Percentiles rank a stretch among this genome's conserved stretches.
phyloP scores from a whole-genome alignment of 2,888 invertebrate species.

The Conchocele bisecta region DNA sequence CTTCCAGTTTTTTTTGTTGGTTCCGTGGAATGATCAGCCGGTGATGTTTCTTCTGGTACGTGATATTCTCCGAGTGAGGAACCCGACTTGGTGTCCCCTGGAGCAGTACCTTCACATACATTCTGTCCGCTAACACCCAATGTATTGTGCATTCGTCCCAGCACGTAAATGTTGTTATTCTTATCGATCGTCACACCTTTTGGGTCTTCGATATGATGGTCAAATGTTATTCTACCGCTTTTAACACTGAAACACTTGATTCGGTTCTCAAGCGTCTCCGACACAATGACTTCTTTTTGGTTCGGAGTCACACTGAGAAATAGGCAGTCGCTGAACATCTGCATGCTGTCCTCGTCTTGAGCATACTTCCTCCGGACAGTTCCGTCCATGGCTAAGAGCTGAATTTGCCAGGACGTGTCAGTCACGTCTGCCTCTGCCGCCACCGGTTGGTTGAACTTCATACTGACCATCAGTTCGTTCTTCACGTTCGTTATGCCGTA shows the following conservation, averaged over 20 bases:
- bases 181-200: constrained; percentile 52
- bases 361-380: constrained; percentile 31
- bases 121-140: constrained; percentile 52
- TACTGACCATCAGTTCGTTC: constrained; percentile 52
- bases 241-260: constrained; percentile 49
- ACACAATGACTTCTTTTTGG: constrained; percentile 44
- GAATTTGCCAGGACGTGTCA: constrained; percentile 50
- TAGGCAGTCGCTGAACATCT: constrained; percentile 42
- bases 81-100: constrained; percentile 37
- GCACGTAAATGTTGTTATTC: constrained; percentile 49
- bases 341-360: constrained; percentile 30
- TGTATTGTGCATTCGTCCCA: constrained; percentile 51
- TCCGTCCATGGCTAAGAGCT: constrained; percentile 41
- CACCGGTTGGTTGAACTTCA: constrained; percentile 34
- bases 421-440: constrained; percentile 33
- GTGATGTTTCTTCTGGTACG: constrained; percentile 35
- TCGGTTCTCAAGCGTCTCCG: constrained; percentile 48
- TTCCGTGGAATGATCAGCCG: constrained; percentile 45
- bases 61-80: constrained; percentile 40
- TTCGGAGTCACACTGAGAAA: constrained; percentile 43
- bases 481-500: constrained; percentile 32
- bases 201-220: constrained; percentile 57
- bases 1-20: too few species aligned
- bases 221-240: constrained; percentile 46
- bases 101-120: constrained; percentile 45